These are phyloP conservation scores for Notarius quadriscutis DNA, from an alignment of 2,113 vertebrate species.

Conservation along the genomic window DNA sequence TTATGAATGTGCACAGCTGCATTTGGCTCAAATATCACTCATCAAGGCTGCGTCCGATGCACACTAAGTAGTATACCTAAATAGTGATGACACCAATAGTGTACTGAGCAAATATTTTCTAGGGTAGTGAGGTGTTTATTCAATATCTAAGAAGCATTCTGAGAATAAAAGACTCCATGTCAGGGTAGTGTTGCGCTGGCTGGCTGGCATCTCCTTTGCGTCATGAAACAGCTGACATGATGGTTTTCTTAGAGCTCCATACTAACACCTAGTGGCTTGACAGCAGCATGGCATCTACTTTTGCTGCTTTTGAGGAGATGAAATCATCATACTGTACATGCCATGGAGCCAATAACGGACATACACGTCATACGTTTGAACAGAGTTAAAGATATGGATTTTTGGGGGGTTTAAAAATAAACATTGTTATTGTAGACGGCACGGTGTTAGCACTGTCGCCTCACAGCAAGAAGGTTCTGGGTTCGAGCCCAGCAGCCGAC, in stretches of 20 bases:
- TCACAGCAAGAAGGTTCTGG: too few relatives aligned
- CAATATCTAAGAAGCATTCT: not conserved
- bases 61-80: not conserved
- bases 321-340: not conserved
- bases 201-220: not conserved
- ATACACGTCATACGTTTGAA: too few relatives aligned
- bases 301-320: not conserved
- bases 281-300: not conserved
- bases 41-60: not conserved
- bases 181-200: not conserved
- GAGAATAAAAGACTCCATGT: not conserved
- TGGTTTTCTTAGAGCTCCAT: not conserved
- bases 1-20: not conserved
- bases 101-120: not conserved
- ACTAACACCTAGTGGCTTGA: not conserved
- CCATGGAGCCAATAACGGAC: not conserved
- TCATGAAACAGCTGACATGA: not conserved
- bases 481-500: too few relatives aligned
- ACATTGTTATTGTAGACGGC: not conserved
- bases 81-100: not conserved
- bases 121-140: not conserved
- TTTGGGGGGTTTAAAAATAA: not conserved
- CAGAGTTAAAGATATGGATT: not conserved
- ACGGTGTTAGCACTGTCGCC: too few relatives aligned
- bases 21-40: not conserved